A percentile compares a stretch with the other conserved stretches of the same genome.
These are phyloP conservation scores for Erebia aethiops DNA, from an alignment of 2,888 invertebrate genomes.

Conservation along the genomic window DNA sequence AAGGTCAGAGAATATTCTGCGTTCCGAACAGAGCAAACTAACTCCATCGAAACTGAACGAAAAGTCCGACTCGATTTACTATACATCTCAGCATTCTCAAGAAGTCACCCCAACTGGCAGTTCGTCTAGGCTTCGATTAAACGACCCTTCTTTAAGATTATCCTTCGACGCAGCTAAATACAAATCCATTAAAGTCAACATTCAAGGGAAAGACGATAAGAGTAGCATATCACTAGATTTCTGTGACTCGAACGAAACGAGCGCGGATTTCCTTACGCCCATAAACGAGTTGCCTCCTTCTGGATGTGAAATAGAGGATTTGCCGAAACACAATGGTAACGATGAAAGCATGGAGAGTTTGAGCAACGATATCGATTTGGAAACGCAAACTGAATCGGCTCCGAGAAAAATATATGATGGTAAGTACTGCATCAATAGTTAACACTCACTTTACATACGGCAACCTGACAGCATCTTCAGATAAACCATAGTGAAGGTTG, in stretches of 20 bases:
- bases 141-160: conserved; percentile 69
- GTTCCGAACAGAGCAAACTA: conserved; percentile 72
- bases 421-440: conserved; percentile 34
- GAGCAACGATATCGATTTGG: conserved; percentile 73
- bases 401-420: conserved; percentile 68
- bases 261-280: conserved; percentile 78
- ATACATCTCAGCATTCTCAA: conserved; percentile 77
- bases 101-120: conserved; percentile 73
- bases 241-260: conserved; percentile 79
- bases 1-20: conserved; percentile 74
- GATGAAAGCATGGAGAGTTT: conserved; percentile 73
- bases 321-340: conserved; percentile 73
- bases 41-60: conserved; percentile 58
- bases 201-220: conserved; percentile 65
- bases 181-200: conserved; percentile 62
- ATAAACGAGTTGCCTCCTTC: conserved; percentile 80
- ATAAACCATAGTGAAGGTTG: too few relatives aligned
- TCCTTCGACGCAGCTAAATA: conserved; percentile 77
- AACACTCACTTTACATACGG: not conserved
- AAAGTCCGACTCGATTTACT: conserved; percentile 76
- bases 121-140: conserved; percentile 62
- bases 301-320: conserved; percentile 75
- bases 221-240: conserved; percentile 75
- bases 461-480: not conserved
- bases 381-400: conserved; percentile 75